A percentile compares a stretch with the other conserved stretches of the same genome.
phyloP scores from a whole-genome alignment of 2,797 vertebrate genomes.

The Pterois miles region DNA sequence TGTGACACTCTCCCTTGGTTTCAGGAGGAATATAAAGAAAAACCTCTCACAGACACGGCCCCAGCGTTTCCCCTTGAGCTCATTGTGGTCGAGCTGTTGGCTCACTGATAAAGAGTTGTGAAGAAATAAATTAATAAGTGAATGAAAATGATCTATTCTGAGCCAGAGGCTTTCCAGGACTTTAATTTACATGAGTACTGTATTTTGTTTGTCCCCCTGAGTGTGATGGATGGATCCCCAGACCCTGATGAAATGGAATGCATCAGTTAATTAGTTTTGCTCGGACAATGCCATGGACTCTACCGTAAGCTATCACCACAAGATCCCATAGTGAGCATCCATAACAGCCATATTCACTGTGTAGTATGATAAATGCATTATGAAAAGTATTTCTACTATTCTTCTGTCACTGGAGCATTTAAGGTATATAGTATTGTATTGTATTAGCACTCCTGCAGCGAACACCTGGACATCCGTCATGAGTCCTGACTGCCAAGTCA shows the following conservation, averaged over 20 bases:
- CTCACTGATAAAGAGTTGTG: constrained; percentile 54
- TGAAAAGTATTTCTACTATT: not conserved
- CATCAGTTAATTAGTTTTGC: constrained; percentile 85
- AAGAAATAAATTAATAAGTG: constrained; percentile 72
- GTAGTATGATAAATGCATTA: not conserved
- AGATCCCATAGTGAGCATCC: constrained; percentile 2
- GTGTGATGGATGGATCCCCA: constrained; percentile 76
- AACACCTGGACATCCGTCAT: not conserved
- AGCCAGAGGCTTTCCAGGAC: constrained; percentile 60
- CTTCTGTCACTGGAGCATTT: not conserved
- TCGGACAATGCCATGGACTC: constrained; percentile 65
- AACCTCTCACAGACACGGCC: constrained; percentile 6
- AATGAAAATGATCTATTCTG: constrained; percentile 67
- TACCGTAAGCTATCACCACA: constrained; percentile 30
- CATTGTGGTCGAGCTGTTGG: constrained; percentile 12
- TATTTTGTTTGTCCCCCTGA: constrained; percentile 76
- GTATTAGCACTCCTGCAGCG: not conserved
- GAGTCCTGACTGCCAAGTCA: constrained; percentile 17
- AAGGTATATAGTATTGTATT: not conserved
- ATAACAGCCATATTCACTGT: not conserved
- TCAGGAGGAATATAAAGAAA: constrained; percentile 6
- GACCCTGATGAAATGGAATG: constrained; percentile 79
- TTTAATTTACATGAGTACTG: constrained; percentile 82
- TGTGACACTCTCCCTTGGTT: constrained; percentile 21
- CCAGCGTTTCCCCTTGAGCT: constrained; percentile 47